A percentile compares a stretch with the other conserved stretches of the same genome.
Evolutionary conservation across 2,888 invertebrate species (phyloP).

Genomic region (Acanthosoma haemorrhoidale): DNA sequence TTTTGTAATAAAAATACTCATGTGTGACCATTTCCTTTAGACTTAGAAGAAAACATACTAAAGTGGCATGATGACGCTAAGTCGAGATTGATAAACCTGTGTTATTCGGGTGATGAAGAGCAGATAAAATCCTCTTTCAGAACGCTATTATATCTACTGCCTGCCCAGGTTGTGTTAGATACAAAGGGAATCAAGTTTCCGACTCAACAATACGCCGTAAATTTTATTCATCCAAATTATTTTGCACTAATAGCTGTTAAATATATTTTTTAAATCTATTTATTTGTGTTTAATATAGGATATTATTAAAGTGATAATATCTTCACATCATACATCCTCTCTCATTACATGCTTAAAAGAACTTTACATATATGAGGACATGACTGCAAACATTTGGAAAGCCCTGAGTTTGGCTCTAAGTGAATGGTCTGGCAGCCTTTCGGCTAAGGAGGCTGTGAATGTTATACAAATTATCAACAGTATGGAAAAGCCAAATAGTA

Average conservation of each 20-base stretch:
- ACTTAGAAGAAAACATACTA: background rate
- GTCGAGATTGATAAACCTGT: background rate
- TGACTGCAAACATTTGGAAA: conserved; percentile 36
- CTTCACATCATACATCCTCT: background rate
- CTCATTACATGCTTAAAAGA: conserved; percentile 25
- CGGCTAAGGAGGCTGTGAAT: conserved; percentile 13
- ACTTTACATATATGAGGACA: conserved; percentile 32
- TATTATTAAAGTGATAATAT: conserved; percentile 29
- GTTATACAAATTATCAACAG: conserved; percentile 26
- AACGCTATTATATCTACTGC: background rate
- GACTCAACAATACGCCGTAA: background rate
- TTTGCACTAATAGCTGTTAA: background rate
- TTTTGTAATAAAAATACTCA: too few species aligned
- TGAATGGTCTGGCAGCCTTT: background rate
- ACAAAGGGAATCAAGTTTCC: background rate
- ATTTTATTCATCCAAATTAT: background rate
- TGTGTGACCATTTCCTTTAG: background rate
- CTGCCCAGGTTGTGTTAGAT: background rate
- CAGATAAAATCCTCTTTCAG: background rate
- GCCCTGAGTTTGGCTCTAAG: conserved; percentile 31
- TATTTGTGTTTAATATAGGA: conserved; percentile 26
- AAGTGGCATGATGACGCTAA: background rate
- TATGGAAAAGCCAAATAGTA: conserved; percentile 28
- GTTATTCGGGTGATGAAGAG: background rate
- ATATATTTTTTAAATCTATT: background rate